phyloP scores from a whole-genome alignment of 2,113 vertebrate genomes.

The Enhydra lutris region DNA sequence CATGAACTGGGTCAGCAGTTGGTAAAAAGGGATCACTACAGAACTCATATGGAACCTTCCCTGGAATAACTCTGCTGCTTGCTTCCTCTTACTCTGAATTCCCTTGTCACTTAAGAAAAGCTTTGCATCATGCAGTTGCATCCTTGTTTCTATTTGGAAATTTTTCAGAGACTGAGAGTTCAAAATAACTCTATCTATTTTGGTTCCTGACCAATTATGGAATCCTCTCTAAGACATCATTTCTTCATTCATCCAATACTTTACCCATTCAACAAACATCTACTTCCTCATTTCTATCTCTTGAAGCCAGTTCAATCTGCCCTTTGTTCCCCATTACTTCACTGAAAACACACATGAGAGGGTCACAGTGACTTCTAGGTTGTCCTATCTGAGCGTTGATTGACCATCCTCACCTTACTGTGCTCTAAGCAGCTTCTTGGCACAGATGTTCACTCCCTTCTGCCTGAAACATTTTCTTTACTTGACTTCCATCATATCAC shows the following conservation, averaged over 20 bases:
- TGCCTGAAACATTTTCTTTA: neutral
- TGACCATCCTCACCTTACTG: neutral
- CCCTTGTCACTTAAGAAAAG: neutral
- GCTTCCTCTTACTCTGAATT: neutral
- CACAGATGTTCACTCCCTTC: neutral
- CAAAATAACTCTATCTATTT: constrained; percentile 20
- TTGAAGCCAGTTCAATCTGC: neutral
- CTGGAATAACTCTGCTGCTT: neutral
- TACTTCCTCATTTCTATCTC: neutral
- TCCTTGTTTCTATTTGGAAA: neutral
- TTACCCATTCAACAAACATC: neutral
- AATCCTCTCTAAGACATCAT: neutral
- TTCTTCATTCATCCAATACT: neutral
- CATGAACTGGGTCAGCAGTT: neutral
- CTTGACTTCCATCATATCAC: neutral
- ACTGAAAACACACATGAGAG: neutral
- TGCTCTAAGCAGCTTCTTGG: neutral
- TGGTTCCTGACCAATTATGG: neutral
- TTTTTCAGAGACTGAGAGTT: neutral
- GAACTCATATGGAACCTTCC: neutral
- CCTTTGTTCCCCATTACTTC: neutral
- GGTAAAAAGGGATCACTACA: neutral
- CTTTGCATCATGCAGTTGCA: neutral
- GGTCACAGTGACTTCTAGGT: neutral
- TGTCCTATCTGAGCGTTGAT: neutral